phyloP scores from a whole-genome alignment of 2,888 invertebrate species.

The Dasypolia templi region DNA sequence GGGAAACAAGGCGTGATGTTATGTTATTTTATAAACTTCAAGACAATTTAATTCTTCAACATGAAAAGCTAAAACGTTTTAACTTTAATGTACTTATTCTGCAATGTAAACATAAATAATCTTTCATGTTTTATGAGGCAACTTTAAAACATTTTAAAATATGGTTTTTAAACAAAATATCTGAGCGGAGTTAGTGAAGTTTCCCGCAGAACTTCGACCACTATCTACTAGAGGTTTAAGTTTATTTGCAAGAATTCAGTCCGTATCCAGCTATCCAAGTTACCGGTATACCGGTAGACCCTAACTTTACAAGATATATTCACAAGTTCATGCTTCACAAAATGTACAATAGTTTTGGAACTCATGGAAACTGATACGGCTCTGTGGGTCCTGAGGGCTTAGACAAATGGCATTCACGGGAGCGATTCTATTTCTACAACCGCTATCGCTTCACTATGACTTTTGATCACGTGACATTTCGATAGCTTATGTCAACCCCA shows the following conservation, averaged over 20 bases:
- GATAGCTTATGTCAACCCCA: no score
- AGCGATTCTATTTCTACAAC: no score
- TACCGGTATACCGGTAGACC: slow-evolving; percentile 23
- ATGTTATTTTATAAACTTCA: slow-evolving; percentile 20
- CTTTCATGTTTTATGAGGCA: slow-evolving; percentile 23
- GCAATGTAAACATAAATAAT: slow-evolving; percentile 27
- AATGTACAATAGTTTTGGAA: slow-evolving; percentile 16
- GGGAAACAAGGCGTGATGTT: no score
- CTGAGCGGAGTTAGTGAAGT: slow-evolving; percentile 40
- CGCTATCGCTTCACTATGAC: no score
- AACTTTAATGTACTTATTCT: not conserved
- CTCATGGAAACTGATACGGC: slow-evolving; percentile 10
- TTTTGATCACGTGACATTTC: no score
- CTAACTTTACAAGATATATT: slow-evolving; percentile 50
- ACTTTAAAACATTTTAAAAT: slow-evolving; percentile 42
- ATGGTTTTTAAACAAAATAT: slow-evolving; percentile 56
- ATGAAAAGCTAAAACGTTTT: slow-evolving; percentile 8
- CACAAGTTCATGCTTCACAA: slow-evolving; percentile 29
- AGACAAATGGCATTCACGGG: no score
- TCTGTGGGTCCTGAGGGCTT: not conserved
- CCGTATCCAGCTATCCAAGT: slow-evolving; percentile 54
- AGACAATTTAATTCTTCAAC: not conserved
- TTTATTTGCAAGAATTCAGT: slow-evolving; percentile 55
- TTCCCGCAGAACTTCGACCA: slow-evolving; percentile 41
- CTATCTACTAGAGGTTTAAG: slow-evolving; percentile 52